Evolutionary conservation across 2,797 vertebrate species (phyloP).

Genomic region (Paedocypris micromegethes): DNA sequence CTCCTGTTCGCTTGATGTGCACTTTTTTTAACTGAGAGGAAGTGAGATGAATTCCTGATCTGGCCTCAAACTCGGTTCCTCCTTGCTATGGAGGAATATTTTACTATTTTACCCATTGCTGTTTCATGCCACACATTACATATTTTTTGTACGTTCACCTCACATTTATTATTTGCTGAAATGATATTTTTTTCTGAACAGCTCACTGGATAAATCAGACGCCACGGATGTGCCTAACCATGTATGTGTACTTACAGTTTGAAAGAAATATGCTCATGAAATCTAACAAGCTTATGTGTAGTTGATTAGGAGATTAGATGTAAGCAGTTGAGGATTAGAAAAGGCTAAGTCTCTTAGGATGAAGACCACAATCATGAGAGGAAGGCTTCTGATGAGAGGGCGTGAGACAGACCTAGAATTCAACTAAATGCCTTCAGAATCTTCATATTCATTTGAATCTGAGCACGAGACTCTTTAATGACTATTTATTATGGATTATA

Average conservation of each 20-base stretch:
- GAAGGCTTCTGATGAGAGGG: conserved; percentile 1
- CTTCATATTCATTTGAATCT: conserved; percentile 5
- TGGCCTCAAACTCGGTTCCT: no score
- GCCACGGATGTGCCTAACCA: background rate
- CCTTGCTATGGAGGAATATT: no score
- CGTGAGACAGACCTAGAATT: conserved; percentile 13
- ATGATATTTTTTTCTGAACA: no score
- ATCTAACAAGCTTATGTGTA: conserved; percentile 10
- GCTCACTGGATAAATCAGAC: background rate
- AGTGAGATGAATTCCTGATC: no score
- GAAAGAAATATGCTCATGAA: background rate
- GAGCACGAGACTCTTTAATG: background rate
- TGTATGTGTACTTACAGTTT: conserved; percentile 1
- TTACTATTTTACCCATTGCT: no score
- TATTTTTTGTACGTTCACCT: no score
- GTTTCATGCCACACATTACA: no score
- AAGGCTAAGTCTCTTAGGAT: background rate
- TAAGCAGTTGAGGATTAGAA: conserved; percentile 3
- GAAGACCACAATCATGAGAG: conserved; percentile 1
- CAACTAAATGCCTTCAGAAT: conserved; percentile 4
- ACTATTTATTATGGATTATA: background rate
- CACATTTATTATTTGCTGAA: no score
- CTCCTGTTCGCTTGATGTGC: no score
- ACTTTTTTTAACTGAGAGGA: no score
- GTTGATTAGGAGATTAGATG: background rate